These are phyloP conservation scores for Agrotis segetum DNA, from an alignment of 2,888 invertebrate species.

Conservation along the genomic window DNA sequence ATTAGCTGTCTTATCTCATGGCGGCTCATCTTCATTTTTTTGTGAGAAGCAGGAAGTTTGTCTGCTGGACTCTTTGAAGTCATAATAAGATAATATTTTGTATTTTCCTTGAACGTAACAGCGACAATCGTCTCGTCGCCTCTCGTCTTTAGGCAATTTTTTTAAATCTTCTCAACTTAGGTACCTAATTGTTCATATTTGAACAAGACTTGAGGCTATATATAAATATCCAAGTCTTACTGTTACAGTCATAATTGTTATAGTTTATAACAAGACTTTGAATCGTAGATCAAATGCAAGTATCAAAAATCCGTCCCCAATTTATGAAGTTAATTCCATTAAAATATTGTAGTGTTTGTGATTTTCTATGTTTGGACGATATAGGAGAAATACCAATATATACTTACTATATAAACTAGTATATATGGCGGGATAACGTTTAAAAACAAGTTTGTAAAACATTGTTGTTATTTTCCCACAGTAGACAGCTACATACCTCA, in stretches of 20 bases:
- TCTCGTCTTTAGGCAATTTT: background rate
- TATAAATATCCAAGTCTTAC: no score
- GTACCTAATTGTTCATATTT: background rate
- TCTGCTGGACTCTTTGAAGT: constrained; percentile 21
- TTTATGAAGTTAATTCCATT: no score
- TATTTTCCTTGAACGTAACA: constrained; percentile 9
- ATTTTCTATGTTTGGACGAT: background rate
- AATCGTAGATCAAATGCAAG: no score
- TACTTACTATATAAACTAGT: no score
- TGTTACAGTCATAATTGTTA: no score
- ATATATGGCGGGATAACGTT: no score
- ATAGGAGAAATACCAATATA: no score
- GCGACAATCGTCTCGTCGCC: background rate
- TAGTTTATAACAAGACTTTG: no score
- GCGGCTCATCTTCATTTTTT: constrained; percentile 54
- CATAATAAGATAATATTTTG: constrained; percentile 16
- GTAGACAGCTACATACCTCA: constrained; percentile 64
- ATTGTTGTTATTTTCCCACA: constrained; percentile 56
- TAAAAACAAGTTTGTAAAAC: background rate
- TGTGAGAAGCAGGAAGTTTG: constrained; percentile 32
- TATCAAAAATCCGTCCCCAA: no score
- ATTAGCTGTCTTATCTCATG: constrained; percentile 46
- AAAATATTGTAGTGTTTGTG: background rate
- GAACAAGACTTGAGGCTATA: background rate
- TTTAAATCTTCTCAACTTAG: background rate